Percentiles rank a stretch among this genome's conserved stretches.
These are phyloP conservation scores for Philereme transversata DNA, from an alignment of 2,888 invertebrate species.

Conservation along the genomic window DNA sequence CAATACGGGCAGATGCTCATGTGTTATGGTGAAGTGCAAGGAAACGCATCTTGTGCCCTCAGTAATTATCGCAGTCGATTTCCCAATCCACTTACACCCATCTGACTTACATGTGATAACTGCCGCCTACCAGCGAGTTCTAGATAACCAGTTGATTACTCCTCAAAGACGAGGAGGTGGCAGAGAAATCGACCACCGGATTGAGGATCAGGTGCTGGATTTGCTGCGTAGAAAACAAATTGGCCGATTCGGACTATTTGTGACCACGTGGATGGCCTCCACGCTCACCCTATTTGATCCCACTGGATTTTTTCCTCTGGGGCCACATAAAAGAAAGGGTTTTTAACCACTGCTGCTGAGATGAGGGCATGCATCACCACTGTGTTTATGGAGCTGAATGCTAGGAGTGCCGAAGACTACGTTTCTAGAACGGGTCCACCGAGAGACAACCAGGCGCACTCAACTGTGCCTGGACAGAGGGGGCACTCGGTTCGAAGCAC, in stretches of 20 bases:
- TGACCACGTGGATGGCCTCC: slow-evolving; percentile 3
- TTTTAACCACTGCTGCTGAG: slow-evolving; percentile 9
- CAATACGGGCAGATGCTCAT: neutral
- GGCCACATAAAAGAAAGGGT: slow-evolving; percentile 13
- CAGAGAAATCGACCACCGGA: neutral
- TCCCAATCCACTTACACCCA: neutral
- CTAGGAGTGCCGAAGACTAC: no score
- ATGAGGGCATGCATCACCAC: neutral
- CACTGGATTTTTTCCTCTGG: slow-evolving; percentile 17
- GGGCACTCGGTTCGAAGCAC: no score
- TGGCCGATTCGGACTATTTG: slow-evolving; percentile 12
- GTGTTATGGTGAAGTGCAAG: slow-evolving; percentile 1
- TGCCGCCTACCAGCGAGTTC: neutral
- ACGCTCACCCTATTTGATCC: slow-evolving; percentile 9
- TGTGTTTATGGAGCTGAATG: no score
- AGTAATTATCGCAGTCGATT: neutral
- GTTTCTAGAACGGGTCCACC: no score
- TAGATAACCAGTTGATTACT: neutral
- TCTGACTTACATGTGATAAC: neutral
- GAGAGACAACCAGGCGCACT: no score
- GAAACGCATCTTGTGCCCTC: neutral
- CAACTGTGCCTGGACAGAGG: no score
- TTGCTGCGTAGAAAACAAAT: neutral
- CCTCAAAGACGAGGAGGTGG: neutral
- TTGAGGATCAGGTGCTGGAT: neutral